These are phyloP conservation scores for Phacellophora camtschatica DNA, from an alignment of 30 jellyfish, hydroid and myxozoan genomes.

Conservation along the genomic window DNA sequence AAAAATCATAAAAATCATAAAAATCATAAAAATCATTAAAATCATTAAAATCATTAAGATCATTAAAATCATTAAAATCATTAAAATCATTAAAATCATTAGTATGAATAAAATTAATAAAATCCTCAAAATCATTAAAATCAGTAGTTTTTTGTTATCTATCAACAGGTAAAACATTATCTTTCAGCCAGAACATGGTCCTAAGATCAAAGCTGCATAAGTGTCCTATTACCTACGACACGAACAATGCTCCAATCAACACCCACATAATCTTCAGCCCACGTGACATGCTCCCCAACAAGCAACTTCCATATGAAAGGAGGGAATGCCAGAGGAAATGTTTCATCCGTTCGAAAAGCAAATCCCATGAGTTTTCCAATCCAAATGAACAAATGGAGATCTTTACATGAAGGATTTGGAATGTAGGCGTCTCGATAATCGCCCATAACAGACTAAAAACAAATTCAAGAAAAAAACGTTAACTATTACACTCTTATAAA, in stretches of 20 bases:
- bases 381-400: constrained; percentile 73
- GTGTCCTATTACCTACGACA: constrained; percentile 27
- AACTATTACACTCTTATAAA: too few relatives aligned
- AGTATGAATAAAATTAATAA: too few relatives aligned
- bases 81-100: too few relatives aligned
- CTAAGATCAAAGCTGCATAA: neutral
- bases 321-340: constrained; percentile 74
- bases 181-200: neutral
- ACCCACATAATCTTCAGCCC: constrained; percentile 69
- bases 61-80: too few relatives aligned
- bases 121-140: too few relatives aligned
- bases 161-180: neutral
- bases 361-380: constrained; percentile 91
- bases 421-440: constrained; percentile 80
- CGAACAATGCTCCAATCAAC: constrained; percentile 85
- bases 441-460: too few relatives aligned
- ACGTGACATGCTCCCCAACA: constrained; percentile 90
- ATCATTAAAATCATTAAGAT: too few relatives aligned
- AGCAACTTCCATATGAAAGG: constrained; percentile 87
- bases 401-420: constrained; percentile 85
- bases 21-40: too few relatives aligned
- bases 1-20: too few relatives aligned
- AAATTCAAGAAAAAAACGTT: neutral
- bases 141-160: too few relatives aligned
- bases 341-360: constrained; percentile 85